Evolutionary conservation across 2,888 invertebrate species (phyloP), one percentile per base, ranked within the genome.

Genomic region (Pollenia griseotomentosa): DNA sequence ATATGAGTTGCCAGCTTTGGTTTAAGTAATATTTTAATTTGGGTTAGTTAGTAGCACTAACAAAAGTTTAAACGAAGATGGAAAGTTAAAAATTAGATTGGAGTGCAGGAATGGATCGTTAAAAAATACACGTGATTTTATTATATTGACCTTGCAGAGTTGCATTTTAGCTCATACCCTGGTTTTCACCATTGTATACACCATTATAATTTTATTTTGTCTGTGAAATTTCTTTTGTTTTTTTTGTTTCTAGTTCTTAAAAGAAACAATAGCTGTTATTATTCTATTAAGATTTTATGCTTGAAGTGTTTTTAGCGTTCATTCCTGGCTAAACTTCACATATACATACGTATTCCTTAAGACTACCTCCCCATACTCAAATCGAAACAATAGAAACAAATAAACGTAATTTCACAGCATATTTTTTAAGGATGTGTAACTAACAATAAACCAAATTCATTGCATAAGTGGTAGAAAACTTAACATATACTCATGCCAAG

Each of bases 231-330:
- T 48, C 57, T 42, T 65, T 81, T 81, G 81, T 81, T 81, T 33
- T 61, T 59, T 61, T 42, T 4, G 33, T 9, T 19, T n/a, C 7
- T 46, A 11, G 42, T 83, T 83, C 46, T 53, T 53, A 68, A 70
- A 57, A 46, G 82, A 92, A 90, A 92, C 92, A 92, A 92, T 92
- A 88, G 89, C 89, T 91, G 90, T 92, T 91, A 91, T 92, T 92
- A 92, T 92, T 91, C 90, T 90, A 92, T 92, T 92, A 92, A 91
- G 90, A 91, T 90, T 91, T 91, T 90, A 88, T 90, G 93, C 93
- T 90, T 88, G 89, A 90, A 91, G 91, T 88, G 90, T 89, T 82
- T 16, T 66, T 6, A 33, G 73, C 65, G 16, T 75, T 74, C 59
- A 57, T 90, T 61, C 40, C 68, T 89, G 89, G 53, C 48, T 79